These are phyloP conservation scores for Drosophila orosa DNA, from an alignment of 1,140 invertebrate genomes.

Conservation along the genomic window DNA sequence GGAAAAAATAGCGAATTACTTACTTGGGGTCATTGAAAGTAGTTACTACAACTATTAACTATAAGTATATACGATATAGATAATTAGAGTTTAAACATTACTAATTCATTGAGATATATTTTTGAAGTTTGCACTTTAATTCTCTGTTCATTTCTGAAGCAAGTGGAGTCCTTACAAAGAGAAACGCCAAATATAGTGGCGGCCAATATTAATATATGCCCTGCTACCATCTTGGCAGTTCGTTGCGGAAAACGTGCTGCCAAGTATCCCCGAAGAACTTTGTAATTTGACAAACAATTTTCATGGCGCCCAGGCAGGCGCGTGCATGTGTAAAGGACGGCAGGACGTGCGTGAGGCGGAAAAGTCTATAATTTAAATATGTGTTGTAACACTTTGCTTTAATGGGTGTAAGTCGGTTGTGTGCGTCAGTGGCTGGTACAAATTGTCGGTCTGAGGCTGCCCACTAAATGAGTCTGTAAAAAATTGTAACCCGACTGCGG, in stretches of 20 bases:
- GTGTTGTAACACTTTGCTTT: slow-evolving; percentile 58
- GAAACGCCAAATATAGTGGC: background rate
- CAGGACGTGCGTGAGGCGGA: slow-evolving; percentile 38
- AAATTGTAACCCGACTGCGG: slow-evolving; percentile 22
- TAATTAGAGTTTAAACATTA: background rate
- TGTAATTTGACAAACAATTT: slow-evolving; percentile 45
- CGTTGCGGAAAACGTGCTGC: slow-evolving; percentile 9
- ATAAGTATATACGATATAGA: background rate
- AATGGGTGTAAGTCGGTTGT: slow-evolving; percentile 46
- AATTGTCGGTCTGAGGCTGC: slow-evolving; percentile 33
- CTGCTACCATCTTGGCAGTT: slow-evolving; percentile 2
- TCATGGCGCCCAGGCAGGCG: slow-evolving; percentile 24
- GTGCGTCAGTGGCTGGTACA: slow-evolving; percentile 32
- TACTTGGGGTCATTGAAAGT: no score
- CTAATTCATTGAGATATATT: background rate
- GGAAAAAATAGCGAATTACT: background rate
- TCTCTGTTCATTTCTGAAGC: background rate
- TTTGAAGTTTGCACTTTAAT: no score
- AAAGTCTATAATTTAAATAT: slow-evolving; percentile 62
- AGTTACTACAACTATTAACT: background rate
- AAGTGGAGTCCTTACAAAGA: background rate
- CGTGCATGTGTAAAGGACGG: slow-evolving; percentile 26
- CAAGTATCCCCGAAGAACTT: slow-evolving; percentile 31
- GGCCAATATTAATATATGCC: slow-evolving; percentile 4
- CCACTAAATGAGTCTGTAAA: slow-evolving; percentile 41